Conservation (phyloP, 2,797 vertebrate genomes). For the Sciurus vulgaris region DNA sequence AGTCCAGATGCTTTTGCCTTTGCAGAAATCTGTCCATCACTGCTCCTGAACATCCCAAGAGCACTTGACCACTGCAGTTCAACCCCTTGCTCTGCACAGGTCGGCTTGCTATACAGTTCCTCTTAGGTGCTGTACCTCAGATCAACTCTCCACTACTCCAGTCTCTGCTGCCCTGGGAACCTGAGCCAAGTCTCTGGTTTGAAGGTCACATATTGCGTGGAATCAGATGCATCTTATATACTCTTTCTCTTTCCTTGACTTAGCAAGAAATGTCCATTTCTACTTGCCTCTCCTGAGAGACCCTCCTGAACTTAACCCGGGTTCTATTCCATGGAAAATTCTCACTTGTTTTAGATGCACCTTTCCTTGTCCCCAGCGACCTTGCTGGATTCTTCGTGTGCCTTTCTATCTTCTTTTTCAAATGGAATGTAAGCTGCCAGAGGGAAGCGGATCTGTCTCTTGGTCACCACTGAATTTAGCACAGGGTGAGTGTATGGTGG, state of each 20-base stretch:
- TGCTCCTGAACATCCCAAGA: neutral
- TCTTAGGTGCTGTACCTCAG: neutral
- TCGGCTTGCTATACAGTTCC: neutral
- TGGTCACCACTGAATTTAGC: neutral
- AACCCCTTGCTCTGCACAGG: rapidly evolving
- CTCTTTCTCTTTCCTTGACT: neutral
- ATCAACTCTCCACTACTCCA: neutral
- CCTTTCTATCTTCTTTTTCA: neutral
- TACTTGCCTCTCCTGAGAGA: neutral
- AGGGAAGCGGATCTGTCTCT: rapidly evolving
- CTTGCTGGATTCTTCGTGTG: neutral
- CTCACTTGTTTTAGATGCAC: neutral
- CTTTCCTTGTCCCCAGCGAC: neutral
- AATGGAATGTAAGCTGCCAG: neutral
- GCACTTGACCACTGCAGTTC: rapidly evolving
- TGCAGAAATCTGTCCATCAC: neutral
- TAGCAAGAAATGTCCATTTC: neutral
- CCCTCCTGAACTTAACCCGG: neutral
- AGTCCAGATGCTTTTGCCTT: neutral
- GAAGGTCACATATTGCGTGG: neutral
- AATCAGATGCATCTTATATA: neutral
- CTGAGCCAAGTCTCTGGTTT: neutral
- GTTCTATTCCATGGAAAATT: neutral
- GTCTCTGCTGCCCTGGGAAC: neutral
- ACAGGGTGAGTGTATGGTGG: neutral